These are phyloP conservation scores for Scaptodrosophila lebanonensis DNA, from an alignment of 1,140 invertebrate species.

Conservation along the genomic window DNA sequence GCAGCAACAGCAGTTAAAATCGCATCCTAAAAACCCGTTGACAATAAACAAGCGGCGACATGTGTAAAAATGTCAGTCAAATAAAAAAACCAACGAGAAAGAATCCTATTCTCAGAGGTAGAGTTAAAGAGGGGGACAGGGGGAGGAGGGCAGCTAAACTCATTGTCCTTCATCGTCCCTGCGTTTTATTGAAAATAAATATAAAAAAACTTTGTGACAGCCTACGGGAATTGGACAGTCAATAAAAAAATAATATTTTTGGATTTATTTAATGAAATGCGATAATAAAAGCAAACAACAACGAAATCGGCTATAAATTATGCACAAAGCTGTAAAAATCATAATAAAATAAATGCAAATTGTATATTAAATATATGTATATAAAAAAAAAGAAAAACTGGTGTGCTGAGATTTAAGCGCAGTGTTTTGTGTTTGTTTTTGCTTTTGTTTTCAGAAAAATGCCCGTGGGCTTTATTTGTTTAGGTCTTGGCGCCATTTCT, in stretches of 20 bases:
- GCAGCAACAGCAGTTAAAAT: constrained; percentile 25
- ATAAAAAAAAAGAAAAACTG: constrained; percentile 34
- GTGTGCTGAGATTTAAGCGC: no score
- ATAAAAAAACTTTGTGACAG: constrained; percentile 10
- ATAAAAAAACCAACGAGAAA: constrained; percentile 2
- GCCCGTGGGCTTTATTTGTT: constrained; percentile 41
- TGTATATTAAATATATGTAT: constrained; percentile 43
- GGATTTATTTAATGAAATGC: constrained; percentile 65
- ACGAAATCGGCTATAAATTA: constrained; percentile 47
- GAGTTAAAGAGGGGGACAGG: no score
- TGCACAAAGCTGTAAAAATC: constrained; percentile 46
- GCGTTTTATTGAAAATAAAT: no score
- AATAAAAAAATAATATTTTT: constrained; percentile 56
- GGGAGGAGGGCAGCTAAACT: no score
- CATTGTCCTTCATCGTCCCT: no score
- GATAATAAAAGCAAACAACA: constrained; percentile 36
- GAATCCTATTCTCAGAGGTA: no score
- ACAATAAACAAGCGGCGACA: constrained; percentile 44
- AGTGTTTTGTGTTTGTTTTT: constrained; percentile 21
- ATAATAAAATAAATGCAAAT: constrained; percentile 64
- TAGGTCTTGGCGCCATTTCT: constrained; percentile 38
- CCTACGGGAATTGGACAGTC: constrained; percentile 40
- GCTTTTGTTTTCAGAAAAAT: background rate
- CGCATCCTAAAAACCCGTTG: constrained; percentile 32
- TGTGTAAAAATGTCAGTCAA: constrained; percentile 42